Conservation (phyloP, 1,140 invertebrate genomes). For the Drosophila prosaltans region DNA sequence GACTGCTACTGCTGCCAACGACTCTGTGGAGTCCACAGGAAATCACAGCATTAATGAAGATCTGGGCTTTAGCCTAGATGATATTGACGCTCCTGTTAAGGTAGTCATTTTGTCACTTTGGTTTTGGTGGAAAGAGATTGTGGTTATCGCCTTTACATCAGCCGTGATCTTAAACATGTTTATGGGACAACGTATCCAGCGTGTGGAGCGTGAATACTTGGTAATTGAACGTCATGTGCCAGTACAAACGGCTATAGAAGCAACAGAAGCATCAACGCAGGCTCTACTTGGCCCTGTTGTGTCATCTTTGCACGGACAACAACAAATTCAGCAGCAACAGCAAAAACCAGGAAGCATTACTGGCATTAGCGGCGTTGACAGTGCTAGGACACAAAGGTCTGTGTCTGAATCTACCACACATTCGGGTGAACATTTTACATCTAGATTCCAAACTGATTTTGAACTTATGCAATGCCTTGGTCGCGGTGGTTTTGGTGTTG, state of each 20-base stretch:
- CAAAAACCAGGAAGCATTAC: slow-evolving; percentile 40
- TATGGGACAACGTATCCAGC: slow-evolving; percentile 83
- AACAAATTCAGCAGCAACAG: slow-evolving; percentile 17
- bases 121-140: slow-evolving; percentile 93
- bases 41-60: slow-evolving; percentile 74
- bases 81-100: slow-evolving; percentile 85
- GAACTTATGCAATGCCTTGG: slow-evolving; percentile 93
- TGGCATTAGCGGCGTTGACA: neutral
- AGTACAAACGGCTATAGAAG: slow-evolving; percentile 78
- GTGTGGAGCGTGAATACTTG: slow-evolving; percentile 77
- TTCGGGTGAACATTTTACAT: slow-evolving; percentile 74
- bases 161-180: slow-evolving; percentile 87
- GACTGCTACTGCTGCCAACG: slow-evolving; percentile 15
- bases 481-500: slow-evolving; percentile 97
- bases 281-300: slow-evolving; percentile 62
- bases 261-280: slow-evolving; percentile 76
- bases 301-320: slow-evolving; percentile 21
- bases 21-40: slow-evolving; percentile 12
- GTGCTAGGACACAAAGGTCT: slow-evolving; percentile 44
- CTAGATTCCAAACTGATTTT: slow-evolving; percentile 93
- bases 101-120: slow-evolving; percentile 88
- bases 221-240: slow-evolving; percentile 83
- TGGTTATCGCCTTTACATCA: slow-evolving; percentile 87
- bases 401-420: slow-evolving; percentile 76
- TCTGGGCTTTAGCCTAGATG: slow-evolving; percentile 73